phyloP scores from a whole-genome alignment of 2,888 invertebrate species.

The Eristalis intricaria region DNA sequence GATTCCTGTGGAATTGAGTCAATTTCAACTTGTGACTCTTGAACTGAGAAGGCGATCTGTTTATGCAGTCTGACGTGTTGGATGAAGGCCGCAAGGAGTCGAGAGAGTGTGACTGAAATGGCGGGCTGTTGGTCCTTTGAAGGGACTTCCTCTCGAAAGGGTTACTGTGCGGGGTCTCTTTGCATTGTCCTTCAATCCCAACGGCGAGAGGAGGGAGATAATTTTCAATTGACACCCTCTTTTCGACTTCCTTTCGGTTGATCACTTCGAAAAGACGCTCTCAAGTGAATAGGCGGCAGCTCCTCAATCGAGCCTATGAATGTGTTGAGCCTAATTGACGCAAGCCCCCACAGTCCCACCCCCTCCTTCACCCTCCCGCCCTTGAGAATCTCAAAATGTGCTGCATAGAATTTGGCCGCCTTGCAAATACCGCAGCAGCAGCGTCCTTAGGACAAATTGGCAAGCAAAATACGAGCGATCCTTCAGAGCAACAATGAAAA shows the following conservation, averaged over 20 bases:
- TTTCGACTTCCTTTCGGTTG: too few relatives aligned
- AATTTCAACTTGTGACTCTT: too few relatives aligned
- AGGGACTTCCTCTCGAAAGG: too few relatives aligned
- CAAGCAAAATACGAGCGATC: slow-evolving; percentile 18
- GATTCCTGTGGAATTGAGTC: background rate
- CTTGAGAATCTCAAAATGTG: background rate
- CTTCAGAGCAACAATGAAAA: slow-evolving; percentile 23
- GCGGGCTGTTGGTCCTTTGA: too few relatives aligned
- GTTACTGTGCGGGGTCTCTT: too few relatives aligned
- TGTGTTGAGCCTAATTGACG: background rate
- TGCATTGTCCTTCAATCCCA: too few relatives aligned
- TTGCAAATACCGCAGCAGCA: slow-evolving; percentile 4
- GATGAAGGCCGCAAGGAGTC: too few relatives aligned
- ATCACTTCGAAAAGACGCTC: background rate
- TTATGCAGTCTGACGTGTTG: too few relatives aligned
- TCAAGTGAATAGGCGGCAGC: background rate
- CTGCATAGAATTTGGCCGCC: background rate
- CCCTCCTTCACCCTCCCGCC: background rate
- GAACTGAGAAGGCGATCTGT: too few relatives aligned
- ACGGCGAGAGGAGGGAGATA: too few relatives aligned
- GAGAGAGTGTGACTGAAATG: too few relatives aligned
- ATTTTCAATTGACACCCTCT: too few relatives aligned
- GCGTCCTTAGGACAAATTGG: slow-evolving; percentile 15
- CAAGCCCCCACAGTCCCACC: background rate
- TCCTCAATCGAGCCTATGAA: background rate